Evolutionary conservation across 1,140 invertebrate genomes (phyloP), one percentile per base, ranked within the genome.

Genomic region (Drosophila nikananu): DNA sequence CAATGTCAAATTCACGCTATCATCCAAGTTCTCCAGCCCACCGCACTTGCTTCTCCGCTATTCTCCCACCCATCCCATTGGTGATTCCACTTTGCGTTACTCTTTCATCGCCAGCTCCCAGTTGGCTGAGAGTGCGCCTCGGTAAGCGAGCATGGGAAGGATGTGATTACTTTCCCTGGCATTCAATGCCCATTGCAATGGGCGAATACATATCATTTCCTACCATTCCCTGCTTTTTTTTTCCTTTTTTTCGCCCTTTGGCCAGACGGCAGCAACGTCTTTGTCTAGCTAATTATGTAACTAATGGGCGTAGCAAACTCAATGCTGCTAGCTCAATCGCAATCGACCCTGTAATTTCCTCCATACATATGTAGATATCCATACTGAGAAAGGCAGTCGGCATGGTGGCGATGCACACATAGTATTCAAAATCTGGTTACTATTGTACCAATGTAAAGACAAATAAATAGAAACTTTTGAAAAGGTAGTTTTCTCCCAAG

Each of bases 1-100:
- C 54, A 64, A 61, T 81, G 78, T 84, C 81, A 79, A 81, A 80
- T 74, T 78, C 76, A 75, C 52, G 68, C 70, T 60, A 67, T 57
- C 55, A 77, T 59, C 44, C 13, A 55, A 15, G 54, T n/a, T n/a
- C 42, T 35, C 7, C 35, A 37, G 25, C 30, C 46, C 27, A 60
- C n/a, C 44, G 3, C 48, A 57, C 32, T 17, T 19, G 5, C 46
- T 10, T 12, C 17, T 32, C 37, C 35, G 15, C 23, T 39, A n/a
- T 17, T 59, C 30, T 37, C n/a, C 23, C 37, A 15, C 41, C 44
- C 7, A 5, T 15, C 55, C 21, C 37, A 60, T 83, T 57, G 59
- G 27, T 44, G 35, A 35, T 63, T 52, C 57, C 19, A 48, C 46
- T 77, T 67, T 46, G 63, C 54, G 46, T 62, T 57, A 58, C 59